Percentiles rank a stretch among this genome's conserved stretches.
Evolutionary conservation across 2,797 vertebrate species (phyloP).

Genomic region (Telmatherina bonti): DNA sequence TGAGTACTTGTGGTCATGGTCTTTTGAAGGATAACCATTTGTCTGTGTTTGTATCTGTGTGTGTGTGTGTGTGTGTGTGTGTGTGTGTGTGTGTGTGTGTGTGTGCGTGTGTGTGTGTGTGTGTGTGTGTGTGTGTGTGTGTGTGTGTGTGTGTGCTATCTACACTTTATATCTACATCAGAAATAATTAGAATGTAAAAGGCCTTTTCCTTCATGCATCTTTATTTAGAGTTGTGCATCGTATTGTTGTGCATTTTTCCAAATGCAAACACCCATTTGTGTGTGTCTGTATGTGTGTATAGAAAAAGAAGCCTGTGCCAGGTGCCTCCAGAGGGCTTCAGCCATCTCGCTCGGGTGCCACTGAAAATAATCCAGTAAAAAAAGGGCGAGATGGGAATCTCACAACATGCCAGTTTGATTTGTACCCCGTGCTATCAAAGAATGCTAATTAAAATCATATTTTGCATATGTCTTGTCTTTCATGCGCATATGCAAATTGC

Average conservation of each 20-base stretch:
- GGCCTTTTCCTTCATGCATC: slow-evolving; percentile 27
- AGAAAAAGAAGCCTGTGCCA: slow-evolving; percentile 41
- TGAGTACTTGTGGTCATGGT: slow-evolving; percentile 37
- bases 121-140: slow-evolving; percentile 31
- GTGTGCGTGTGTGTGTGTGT: slow-evolving; percentile 32
- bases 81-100: slow-evolving; percentile 28
- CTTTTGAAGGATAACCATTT: slow-evolving; percentile 38
- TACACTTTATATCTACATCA: slow-evolving; percentile 31
- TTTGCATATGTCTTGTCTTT: slow-evolving; percentile 98
- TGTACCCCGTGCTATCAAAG: slow-evolving; percentile 93
- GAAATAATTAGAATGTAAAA: slow-evolving; percentile 23
- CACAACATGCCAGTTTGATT: slow-evolving; percentile 96
- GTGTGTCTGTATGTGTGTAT: slow-evolving; percentile 5
- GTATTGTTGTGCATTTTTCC: slow-evolving; percentile 34
- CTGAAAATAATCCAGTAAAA: slow-evolving; percentile 87
- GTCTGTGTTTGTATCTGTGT: slow-evolving; percentile 30
- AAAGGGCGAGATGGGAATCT: slow-evolving; percentile 88
- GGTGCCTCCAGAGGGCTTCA: slow-evolving; percentile 75
- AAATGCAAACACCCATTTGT: slow-evolving; percentile 13
- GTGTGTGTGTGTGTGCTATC: slow-evolving; percentile 10
- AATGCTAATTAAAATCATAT: slow-evolving; percentile 99
- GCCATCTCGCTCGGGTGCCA: slow-evolving; percentile 71
- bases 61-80: slow-evolving; percentile 25
- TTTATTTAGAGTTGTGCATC: slow-evolving; percentile 34
- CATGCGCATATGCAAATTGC: slow-evolving; percentile 95